Evolutionary conservation across 2,797 vertebrate species (phyloP), one percentile per base, ranked within the genome.

Genomic region (Capromys pilorides): DNA sequence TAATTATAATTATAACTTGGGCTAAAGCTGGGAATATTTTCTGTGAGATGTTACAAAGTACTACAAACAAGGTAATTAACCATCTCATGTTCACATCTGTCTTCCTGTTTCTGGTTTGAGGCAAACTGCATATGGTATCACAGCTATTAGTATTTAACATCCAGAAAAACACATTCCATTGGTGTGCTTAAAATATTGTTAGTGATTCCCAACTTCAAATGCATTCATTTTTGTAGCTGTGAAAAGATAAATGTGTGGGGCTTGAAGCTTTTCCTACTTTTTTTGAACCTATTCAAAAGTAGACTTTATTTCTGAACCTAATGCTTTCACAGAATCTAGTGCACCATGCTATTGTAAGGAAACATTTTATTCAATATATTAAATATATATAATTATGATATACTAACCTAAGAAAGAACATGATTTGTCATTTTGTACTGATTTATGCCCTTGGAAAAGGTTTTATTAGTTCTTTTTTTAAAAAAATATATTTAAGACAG

Each of bases 251-350:
- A 87, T 7, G 28, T 33, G 45, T 85, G 19, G 2, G 45, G 80
- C 36, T 81, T 91, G 19, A 79, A 88, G 41, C 90, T 19, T 77
- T 92, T 62, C 14, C 45, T 80, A 80, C 59, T 88, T 88, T n/a
- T 49, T 73, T 85, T 92, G 82, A 88, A 41, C 12, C 13, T 66
- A 82, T 66, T 90, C 49, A 96, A 88, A 96, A 57, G 54, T 16
- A 57, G 18, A 86, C 36, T 90, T 91, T 88, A 92, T 79, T 92
- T 26, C 31, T 90, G 80, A 51, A 90, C 39, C 49, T n/a, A 95
- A 49, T 24, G 86, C 59, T 64, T 95, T 88, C 67, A 12, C 14
- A 90, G 36, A n/a, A 88, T 41, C 16, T 81, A 75, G 26, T 28
- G 24, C 73, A 93, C 79, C 3, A 73, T 45, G 80, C 8, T 66